Conservation (phyloP, 92 coral and sea anemone genomes). For the Diadumene lineata region DNA sequence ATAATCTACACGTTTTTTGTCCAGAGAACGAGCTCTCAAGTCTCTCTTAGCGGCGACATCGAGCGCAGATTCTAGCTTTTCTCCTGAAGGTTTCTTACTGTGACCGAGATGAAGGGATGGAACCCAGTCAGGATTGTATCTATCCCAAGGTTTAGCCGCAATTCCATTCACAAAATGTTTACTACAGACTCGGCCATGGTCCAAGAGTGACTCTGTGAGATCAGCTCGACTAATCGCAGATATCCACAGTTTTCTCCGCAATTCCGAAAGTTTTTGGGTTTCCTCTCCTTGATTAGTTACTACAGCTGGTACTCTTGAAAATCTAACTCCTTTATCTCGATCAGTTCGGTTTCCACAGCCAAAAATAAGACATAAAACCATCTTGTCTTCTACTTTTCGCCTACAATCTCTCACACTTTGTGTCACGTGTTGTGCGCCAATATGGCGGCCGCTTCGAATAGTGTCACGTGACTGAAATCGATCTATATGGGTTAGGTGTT, state of each 20-base stretch:
- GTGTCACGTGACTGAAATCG: conserved; percentile 33
- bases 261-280: no score
- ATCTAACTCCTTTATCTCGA: conserved; percentile 12
- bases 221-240: conserved; percentile 37
- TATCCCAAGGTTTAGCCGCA: conserved; percentile 19
- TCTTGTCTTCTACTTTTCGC: no score
- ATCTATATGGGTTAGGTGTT: no score
- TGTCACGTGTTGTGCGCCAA: no score
- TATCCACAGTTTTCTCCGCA: conserved; percentile 30
- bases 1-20: conserved; percentile 6
- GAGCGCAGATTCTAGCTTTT: conserved; percentile 9
- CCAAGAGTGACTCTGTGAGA: conserved; percentile 25
- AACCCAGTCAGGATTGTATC: conserved; percentile 27
- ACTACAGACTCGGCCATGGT: conserved; percentile 26
- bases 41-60: conserved; percentile 11
- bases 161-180: conserved; percentile 20
- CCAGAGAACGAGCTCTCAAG: background rate
- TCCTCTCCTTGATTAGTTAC: conserved; percentile 36
- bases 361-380: conserved; percentile 6
- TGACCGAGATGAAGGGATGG: conserved; percentile 33
- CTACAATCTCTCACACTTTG: no score
- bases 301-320: conserved; percentile 31
- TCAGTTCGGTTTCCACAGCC: conserved; percentile 4
- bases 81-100: background rate
- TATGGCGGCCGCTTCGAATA: conserved; percentile 26